These are phyloP conservation scores for Apteryx owenii DNA, from an alignment of 2,113 vertebrate species.

Conservation along the genomic window DNA sequence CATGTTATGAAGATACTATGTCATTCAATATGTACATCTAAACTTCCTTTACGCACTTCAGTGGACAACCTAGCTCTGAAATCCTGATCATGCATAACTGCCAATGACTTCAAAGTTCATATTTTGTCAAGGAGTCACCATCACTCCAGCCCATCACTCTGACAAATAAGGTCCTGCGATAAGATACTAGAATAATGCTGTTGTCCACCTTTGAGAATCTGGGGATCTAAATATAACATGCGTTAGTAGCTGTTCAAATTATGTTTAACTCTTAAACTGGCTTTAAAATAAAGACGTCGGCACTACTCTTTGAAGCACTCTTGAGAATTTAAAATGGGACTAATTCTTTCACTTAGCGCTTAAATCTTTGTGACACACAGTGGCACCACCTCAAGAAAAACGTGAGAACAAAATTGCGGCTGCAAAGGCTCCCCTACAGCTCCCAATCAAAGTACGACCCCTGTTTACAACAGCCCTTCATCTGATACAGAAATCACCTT, in stretches of 20 bases:
- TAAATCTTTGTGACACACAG: background rate
- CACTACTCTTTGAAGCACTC: background rate
- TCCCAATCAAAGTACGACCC: background rate
- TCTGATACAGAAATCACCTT: background rate
- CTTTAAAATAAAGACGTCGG: background rate
- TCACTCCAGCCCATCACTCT: background rate
- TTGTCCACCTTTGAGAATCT: background rate
- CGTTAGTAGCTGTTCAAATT: background rate
- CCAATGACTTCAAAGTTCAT: background rate
- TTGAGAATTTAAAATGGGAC: background rate
- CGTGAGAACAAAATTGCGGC: background rate
- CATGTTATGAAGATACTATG: background rate
- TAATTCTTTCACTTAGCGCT: background rate
- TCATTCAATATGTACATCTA: background rate
- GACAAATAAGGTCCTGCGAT: background rate
- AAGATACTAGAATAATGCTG: background rate
- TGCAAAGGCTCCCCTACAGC: background rate
- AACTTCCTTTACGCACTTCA: background rate
- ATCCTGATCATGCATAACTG: background rate
- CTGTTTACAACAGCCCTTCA: background rate
- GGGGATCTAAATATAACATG: background rate
- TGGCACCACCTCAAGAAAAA: background rate
- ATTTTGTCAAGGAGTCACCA: background rate
- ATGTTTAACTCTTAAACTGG: background rate
- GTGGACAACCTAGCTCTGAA: background rate